Evolutionary conservation across 1,140 invertebrate genomes (phyloP).

Genomic region (Bilobella aurantiaca): DNA sequence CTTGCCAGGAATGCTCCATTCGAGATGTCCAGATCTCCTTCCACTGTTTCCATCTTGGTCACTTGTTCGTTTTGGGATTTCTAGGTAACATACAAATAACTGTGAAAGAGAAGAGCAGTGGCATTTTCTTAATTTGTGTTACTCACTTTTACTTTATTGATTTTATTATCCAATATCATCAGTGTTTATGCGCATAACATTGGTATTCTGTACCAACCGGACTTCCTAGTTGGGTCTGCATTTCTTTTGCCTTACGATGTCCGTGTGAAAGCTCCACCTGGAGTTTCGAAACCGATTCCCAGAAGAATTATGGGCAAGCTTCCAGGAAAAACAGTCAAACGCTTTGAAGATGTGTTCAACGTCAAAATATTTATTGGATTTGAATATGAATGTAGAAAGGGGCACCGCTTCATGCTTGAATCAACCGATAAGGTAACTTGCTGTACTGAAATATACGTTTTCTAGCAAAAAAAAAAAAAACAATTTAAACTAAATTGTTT

Average conservation of each 20-base stretch:
- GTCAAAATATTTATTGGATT: constrained; percentile 92
- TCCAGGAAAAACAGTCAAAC: constrained; percentile 11
- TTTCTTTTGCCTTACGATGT: constrained; percentile 87
- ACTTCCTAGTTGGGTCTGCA: constrained; percentile 77
- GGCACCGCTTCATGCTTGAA: constrained; percentile 89
- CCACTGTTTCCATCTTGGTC: constrained; percentile 90
- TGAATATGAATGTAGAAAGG: constrained; percentile 91
- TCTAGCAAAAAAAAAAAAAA: no score
- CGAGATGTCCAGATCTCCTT: constrained; percentile 61
- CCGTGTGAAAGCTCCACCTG: constrained; percentile 48
- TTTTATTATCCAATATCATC: no score
- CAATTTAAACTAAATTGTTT: not conserved
- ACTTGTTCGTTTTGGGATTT: constrained; percentile 75
- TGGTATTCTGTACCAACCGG: constrained; percentile 50
- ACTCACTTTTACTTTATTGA: no score
- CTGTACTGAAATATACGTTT: not conserved
- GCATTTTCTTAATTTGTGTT: no score
- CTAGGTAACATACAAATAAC: constrained; percentile 42
- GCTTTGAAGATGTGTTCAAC: constrained; percentile 49
- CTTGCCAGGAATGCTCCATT: constrained; percentile 78
- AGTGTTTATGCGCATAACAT: constrained; percentile 37
- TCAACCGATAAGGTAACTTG: constrained; percentile 63
- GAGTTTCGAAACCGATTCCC: constrained; percentile 25
- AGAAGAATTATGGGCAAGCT: constrained; percentile 10
- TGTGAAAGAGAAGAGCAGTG: no score